Conservation (phyloP, 1,140 invertebrate genomes). For the Drosophila fuyamai region DNA sequence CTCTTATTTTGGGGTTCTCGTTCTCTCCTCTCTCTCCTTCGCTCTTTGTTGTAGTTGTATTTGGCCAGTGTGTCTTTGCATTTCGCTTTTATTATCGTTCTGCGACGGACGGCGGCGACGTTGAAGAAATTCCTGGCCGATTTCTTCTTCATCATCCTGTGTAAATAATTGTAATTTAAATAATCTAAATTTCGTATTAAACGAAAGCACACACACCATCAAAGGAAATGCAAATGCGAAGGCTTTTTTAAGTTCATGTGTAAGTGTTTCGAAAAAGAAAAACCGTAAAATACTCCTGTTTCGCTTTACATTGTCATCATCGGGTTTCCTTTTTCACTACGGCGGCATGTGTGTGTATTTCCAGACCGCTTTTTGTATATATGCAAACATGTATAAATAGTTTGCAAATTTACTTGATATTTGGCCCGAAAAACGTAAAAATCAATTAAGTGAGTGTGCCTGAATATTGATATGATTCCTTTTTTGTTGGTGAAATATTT, state of each 20-base stretch:
- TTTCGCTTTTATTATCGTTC: constrained; percentile 82
- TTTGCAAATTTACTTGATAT: constrained; percentile 43
- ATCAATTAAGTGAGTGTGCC: constrained; percentile 34
- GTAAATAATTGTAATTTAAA: constrained; percentile 83
- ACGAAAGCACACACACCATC: constrained; percentile 68
- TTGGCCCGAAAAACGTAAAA: constrained; percentile 48
- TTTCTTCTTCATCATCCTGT: constrained; percentile 80
- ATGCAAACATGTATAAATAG: constrained; percentile 67
- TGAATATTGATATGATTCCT: constrained; percentile 28
- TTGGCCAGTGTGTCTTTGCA: constrained; percentile 63
- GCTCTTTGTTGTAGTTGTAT: constrained; percentile 36
- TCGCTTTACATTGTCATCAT: constrained; percentile 74
- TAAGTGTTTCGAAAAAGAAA: constrained; percentile 48
- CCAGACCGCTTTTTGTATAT: constrained; percentile 54
- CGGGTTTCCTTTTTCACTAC: constrained; percentile 63
- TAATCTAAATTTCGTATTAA: constrained; percentile 69
- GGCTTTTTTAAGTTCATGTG: constrained; percentile 76
- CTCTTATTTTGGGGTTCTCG: constrained; percentile 18
- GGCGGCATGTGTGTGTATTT: constrained; percentile 52
- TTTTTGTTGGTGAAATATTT: constrained; percentile 45
- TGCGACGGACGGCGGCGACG: constrained; percentile 71
- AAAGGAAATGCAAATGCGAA: constrained; percentile 52
- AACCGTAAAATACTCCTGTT: constrained; percentile 36
- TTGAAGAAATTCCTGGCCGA: constrained; percentile 75
- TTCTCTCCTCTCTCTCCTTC: constrained; percentile 28